Percentiles rank a stretch among this genome's conserved stretches.
Evolutionary conservation across 2,797 vertebrate genomes (phyloP).

Genomic region (Lagorchestes hirsutus): DNA sequence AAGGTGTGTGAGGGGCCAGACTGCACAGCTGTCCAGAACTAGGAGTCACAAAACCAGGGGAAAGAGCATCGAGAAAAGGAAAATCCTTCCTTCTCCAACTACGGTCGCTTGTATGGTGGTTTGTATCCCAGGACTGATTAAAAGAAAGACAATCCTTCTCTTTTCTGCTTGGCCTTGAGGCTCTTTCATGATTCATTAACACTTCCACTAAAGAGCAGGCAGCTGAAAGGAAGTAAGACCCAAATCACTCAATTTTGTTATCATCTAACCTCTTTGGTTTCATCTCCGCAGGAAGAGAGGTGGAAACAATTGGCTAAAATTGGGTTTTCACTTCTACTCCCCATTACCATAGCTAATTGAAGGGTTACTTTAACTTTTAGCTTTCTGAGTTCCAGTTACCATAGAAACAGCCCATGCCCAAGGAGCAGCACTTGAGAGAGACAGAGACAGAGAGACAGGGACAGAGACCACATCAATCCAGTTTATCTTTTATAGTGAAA

Average conservation of each 20-base stretch:
- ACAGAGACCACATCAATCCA: conserved; percentile 28
- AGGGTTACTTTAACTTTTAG: neutral
- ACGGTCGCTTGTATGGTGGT: neutral
- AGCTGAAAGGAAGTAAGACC: conserved; percentile 48
- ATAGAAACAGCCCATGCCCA: conserved; percentile 22
- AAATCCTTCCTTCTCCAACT: conserved; percentile 20
- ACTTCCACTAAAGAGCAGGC: conserved; percentile 38
- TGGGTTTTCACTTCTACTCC: neutral
- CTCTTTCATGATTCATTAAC: conserved; percentile 1
- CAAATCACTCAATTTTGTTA: conserved; percentile 55
- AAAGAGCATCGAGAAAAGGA: conserved; percentile 6
- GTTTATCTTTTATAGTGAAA: conserved; percentile 53
- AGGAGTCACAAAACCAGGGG: neutral
- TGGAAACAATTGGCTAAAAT: neutral
- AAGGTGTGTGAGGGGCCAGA: neutral
- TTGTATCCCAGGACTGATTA: neutral
- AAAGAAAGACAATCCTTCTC: conserved; percentile 2
- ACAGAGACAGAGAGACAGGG: neutral
- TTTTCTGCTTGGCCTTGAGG: neutral
- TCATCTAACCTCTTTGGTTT: conserved; percentile 31
- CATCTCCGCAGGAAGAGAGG: neutral
- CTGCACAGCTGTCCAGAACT: neutral
- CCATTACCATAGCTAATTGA: neutral
- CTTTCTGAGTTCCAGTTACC: conserved; percentile 8
- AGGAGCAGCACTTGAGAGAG: neutral